Evolutionary conservation across 2,888 invertebrate genomes (phyloP), one percentile per base, ranked within the genome.

Genomic region (Drosophila vallismaia): DNA sequence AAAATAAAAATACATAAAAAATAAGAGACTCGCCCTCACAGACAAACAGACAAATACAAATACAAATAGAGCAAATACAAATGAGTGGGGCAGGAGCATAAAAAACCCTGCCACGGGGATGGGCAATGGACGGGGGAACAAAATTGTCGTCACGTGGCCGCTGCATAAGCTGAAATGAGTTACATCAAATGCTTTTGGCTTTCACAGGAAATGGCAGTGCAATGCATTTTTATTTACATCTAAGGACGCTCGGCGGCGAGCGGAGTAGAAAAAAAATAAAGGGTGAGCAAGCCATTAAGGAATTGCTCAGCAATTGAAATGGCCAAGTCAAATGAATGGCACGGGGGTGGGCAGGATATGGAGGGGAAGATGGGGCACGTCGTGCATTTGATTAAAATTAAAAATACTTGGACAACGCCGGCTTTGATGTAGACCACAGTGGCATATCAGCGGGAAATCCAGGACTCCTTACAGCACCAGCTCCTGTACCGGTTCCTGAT

Each of bases 381-480:
- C 73, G 73, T 68, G 69, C 75, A 86, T 82, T 86, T 82, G 86
- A 86, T 82, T 86, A 80, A 82, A 86, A 86, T 82, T 84, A 80
- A 86, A 84, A 86, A 64, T 63, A 64, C 64, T 63, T 51, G 63
- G 64, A 64, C 64, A 68, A 58, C 74, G 76, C 58, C 68, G 72
- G 81, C 86, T 86, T 86, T 86, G 86, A 82, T 73, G 76, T 86
- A 54, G 45, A 66, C 62, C 67, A 60, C 60, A 59, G 59, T 26
- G 48, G 40, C 24, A 19, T 62, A 57, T 69, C 62, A 63, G 60
- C 33, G 55, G 45, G 68, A 40, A 19, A 40, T 56, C 62, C 48
- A 14, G 14, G 40, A 19, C 8, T 42, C 58, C 33, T 42, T 19
- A 4, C 33, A n/a, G 44, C 8, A n/a, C n/a, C n/a, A n/a, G n/a